Conservation (phyloP, 2,113 vertebrate species). For the Burhinus bistriatus region DNA sequence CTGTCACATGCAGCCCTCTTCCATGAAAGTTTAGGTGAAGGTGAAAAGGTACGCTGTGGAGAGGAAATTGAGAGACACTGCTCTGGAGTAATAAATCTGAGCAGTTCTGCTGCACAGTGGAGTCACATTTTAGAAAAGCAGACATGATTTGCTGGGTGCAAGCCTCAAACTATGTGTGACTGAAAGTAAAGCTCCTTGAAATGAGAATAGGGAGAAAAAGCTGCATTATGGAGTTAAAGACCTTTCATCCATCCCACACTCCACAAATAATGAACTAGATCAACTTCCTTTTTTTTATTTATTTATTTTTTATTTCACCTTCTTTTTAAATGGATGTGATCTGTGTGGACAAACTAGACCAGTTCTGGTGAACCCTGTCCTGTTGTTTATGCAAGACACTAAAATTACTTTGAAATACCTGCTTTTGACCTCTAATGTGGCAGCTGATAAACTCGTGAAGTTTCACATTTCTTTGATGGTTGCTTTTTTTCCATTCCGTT, state of each 20-base stretch:
- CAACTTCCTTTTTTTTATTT: background rate
- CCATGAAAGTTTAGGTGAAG: background rate
- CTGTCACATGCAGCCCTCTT: background rate
- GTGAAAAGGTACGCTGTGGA: background rate
- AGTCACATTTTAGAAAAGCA: background rate
- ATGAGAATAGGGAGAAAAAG: background rate
- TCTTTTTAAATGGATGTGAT: background rate
- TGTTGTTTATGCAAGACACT: background rate
- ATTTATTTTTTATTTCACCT: background rate
- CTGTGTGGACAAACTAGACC: background rate
- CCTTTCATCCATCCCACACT: background rate
- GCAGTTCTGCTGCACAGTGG: background rate
- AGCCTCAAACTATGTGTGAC: background rate
- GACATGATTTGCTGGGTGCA: background rate
- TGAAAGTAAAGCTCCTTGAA: background rate
- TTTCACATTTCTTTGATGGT: background rate
- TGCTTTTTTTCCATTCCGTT: background rate
- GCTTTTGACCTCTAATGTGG: conserved; percentile 2
- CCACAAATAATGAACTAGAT: background rate
- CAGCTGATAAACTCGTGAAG: background rate
- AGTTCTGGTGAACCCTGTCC: background rate
- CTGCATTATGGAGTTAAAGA: background rate
- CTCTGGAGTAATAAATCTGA: background rate
- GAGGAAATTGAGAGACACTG: accelerated
- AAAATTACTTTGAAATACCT: background rate